Evolutionary conservation across 2,113 vertebrate species (phyloP).

Genomic region (Tachysurus vachellii): DNA sequence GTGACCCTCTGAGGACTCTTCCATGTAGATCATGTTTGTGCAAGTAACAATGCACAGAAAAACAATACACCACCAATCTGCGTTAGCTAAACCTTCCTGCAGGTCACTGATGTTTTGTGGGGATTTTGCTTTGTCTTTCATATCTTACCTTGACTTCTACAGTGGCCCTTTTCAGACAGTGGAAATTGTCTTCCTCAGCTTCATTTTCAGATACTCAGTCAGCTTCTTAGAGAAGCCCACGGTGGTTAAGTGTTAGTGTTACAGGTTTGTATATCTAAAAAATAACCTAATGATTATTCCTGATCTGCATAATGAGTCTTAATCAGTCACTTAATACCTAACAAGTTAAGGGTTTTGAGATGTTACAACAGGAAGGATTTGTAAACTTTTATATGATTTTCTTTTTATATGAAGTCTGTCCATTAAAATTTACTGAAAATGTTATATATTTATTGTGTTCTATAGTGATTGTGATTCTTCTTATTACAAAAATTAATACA

Average conservation of each 20-base stretch:
- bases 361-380: not conserved
- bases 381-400: not conserved
- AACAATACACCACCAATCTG: not conserved
- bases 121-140: not conserved
- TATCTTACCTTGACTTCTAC: not conserved
- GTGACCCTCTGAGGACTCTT: not conserved
- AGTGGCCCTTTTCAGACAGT: not conserved
- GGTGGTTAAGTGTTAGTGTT: not conserved
- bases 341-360: not conserved
- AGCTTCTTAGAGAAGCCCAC: not conserved
- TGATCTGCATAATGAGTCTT: not conserved
- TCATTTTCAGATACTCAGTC: not conserved
- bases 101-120: not conserved
- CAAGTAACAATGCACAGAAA: not conserved
- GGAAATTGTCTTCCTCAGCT: not conserved
- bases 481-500: not conserved
- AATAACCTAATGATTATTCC: not conserved
- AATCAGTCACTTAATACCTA: not conserved
- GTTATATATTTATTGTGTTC: not conserved
- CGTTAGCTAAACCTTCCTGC: not conserved
- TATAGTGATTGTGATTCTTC: not conserved
- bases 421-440: not conserved
- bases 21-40: not conserved
- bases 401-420: not conserved
- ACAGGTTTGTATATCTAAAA: not conserved